phyloP scores from a whole-genome alignment of 2,888 invertebrate genomes.

The Catocala sponsa region DNA sequence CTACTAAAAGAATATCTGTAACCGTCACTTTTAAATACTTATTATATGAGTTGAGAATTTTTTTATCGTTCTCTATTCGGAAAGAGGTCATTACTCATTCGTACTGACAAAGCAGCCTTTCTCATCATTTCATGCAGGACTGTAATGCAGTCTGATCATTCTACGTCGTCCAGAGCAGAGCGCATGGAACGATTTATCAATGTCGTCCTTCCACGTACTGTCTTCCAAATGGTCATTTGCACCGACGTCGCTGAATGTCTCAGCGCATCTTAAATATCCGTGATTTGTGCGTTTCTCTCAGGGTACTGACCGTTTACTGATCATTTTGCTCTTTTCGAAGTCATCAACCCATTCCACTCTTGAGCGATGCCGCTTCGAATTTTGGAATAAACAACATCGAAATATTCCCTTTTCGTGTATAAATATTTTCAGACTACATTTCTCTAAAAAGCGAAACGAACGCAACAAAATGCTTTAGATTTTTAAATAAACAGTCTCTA shows the following conservation, averaged over 20 bases:
- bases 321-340: conserved; percentile 35
- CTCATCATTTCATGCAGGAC: conserved; percentile 44
- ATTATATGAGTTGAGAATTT: conserved; percentile 15
- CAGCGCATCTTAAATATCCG: conserved; percentile 56
- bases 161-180: conserved; percentile 48
- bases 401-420: neutral
- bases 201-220: conserved; percentile 57
- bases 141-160: conserved; percentile 44
- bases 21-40: neutral
- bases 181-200: conserved; percentile 58
- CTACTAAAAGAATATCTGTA: too few species aligned
- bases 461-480: neutral
- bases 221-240: conserved; percentile 60
- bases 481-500: conserved; percentile 9
- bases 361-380: conserved; percentile 7
- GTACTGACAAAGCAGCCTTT: conserved; percentile 44
- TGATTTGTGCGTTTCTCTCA: conserved; percentile 45
- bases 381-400: conserved; percentile 8
- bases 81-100: conserved; percentile 49
- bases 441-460: neutral
- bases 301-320: conserved; percentile 18
- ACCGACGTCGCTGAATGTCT: conserved; percentile 53
- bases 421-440: neutral
- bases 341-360: conserved; percentile 36
- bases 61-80: conserved; percentile 35